Base-by-base conservation (phyloP, 2,113 vertebrate genomes). In the Ranitomeya imitator region DNA sequence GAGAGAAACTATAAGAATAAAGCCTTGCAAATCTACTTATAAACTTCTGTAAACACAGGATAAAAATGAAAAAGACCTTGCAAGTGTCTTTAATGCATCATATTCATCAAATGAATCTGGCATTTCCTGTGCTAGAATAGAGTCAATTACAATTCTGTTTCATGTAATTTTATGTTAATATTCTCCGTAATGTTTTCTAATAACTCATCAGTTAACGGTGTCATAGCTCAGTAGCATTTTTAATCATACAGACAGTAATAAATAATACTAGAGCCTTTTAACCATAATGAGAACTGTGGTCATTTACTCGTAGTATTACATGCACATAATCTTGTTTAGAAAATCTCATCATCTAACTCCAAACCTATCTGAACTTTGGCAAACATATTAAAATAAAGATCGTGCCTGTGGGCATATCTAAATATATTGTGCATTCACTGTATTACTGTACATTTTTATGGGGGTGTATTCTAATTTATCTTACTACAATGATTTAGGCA, bases 91-190 rank as follows among this genome's bases (percentile, higher is more conserved):
- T 71, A 71, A 51, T 73, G 51, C 57, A 19, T 55, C 37, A 61
- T 37, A 82, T 73, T 26, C 13, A 61, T 61, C 52, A 37, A 31
- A 9, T 63, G 16, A 31, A n/a, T 61, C 67, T 92, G 88, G 82
- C 89, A 91, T 92, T 92, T 94, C 91, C 87, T 92, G 85, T 69
- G 86, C 61, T 93, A 91, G 92, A 91, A 84, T 90, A 90, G 90
- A 92, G 89, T 92, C 93, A 94, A 94, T 93, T 94, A 93, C 80
- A 91, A 93, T 94, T 93, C 91, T 92, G 90, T 94, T 95, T 93
- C 89, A 90, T 90, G 85, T 94, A 94, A 95, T 95, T 93, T 93
- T 91, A 87, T 92, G 94, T 93, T 94, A 95, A 94, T 92, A 94
- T 91, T 88, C 76, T 92, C 89, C 85, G 90, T 88, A 93, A 93